Percentiles rank a stretch among this genome's conserved stretches.
These are phyloP conservation scores for Verasper variegatus DNA, from an alignment of 2,113 vertebrate genomes.

Conservation along the genomic window DNA sequence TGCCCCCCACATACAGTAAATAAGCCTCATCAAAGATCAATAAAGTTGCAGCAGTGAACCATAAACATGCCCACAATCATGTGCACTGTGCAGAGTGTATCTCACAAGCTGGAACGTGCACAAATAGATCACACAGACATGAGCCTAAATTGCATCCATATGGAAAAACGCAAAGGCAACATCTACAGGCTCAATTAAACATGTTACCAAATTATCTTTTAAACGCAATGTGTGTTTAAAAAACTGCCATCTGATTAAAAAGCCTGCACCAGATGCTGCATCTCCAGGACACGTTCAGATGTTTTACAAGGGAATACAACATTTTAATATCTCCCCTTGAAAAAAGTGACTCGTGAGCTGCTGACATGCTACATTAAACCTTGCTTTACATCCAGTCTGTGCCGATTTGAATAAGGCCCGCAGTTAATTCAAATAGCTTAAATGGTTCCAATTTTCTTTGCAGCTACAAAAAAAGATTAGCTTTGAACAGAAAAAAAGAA, in stretches of 20 bases:
- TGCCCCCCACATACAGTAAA: conserved; percentile 6
- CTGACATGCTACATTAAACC: conserved; percentile 23
- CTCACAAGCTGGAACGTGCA: not conserved
- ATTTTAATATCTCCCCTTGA: conserved; percentile 34
- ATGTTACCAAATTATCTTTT: conserved; percentile 29
- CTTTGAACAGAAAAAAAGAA: not conserved
- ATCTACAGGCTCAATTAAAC: conserved; percentile 49
- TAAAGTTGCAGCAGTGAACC: conserved; percentile 26
- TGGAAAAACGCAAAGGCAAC: conserved; percentile 45
- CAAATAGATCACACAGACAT: conserved; percentile 15
- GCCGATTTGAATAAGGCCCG: conserved; percentile 35
- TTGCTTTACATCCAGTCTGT: conserved; percentile 43
- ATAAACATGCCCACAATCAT: conserved; percentile 23
- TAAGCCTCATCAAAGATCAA: conserved; percentile 47
- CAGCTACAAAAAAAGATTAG: conserved; percentile 1
- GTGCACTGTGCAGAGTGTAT: conserved; percentile 19
- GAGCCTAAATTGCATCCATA: conserved; percentile 47
- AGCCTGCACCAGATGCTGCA: conserved; percentile 35
- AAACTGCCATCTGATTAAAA: conserved; percentile 39
- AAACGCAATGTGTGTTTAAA: conserved; percentile 17
- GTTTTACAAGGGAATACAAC: conserved; percentile 30
- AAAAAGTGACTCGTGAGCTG: conserved; percentile 18
- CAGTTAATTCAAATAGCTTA: conserved; percentile 36
- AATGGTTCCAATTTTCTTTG: conserved; percentile 41
- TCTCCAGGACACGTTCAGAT: conserved; percentile 24